A percentile compares a stretch with the other conserved stretches of the same genome.
These are phyloP conservation scores for Vombatus ursinus DNA, from an alignment of 2,113 vertebrate species.

Conservation along the genomic window DNA sequence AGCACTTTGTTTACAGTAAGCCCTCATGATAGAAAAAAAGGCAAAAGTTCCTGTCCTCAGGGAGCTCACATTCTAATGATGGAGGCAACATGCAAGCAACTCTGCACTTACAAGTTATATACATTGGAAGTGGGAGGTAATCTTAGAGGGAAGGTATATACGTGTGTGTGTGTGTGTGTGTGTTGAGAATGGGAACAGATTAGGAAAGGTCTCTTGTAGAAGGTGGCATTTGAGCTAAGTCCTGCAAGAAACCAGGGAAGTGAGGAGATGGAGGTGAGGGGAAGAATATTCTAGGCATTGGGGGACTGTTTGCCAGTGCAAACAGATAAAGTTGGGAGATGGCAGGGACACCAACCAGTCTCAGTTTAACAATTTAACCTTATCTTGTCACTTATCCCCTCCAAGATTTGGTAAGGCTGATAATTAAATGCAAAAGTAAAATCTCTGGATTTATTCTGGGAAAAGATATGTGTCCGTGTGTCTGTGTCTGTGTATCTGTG, in stretches of 20 bases:
- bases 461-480: no score
- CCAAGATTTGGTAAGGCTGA: background rate
- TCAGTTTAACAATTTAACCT: background rate
- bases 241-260: background rate
- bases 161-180: background rate
- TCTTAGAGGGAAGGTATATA: background rate
- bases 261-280: background rate
- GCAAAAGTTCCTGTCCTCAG: background rate
- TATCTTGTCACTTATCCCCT: background rate
- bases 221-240: background rate
- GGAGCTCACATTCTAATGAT: background rate
- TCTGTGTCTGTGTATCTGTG: no score
- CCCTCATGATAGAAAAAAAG: background rate
- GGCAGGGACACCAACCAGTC: background rate
- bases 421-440: constrained; percentile 8
- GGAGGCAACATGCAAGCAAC: background rate
- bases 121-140: background rate
- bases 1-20: background rate
- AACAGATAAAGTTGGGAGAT: background rate
- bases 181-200: background rate
- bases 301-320: background rate
- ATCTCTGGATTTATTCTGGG: background rate
- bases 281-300: background rate
- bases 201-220: background rate
- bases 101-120: background rate